Conservation (phyloP, 2,888 invertebrate species). For the Lithophane leautieri region DNA sequence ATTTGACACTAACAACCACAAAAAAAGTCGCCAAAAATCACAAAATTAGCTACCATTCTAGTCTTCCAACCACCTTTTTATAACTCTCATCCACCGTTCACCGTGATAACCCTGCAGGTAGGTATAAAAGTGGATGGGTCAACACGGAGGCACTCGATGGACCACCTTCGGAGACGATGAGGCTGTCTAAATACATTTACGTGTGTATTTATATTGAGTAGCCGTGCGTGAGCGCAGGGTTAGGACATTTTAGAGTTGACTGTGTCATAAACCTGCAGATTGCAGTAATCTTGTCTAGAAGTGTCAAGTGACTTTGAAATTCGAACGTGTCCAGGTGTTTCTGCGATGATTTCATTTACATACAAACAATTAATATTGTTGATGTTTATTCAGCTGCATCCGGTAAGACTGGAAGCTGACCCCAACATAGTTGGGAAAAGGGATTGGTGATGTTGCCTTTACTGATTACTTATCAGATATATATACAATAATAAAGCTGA, state of each 20-base stretch:
- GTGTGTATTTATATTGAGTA: conserved; percentile 74
- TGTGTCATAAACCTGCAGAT: neutral
- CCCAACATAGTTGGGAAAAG: too few species aligned
- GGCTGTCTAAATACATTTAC: conserved; percentile 77
- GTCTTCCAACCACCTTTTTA: neutral
- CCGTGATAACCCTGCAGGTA: conserved; percentile 38
- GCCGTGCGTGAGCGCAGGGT: conserved; percentile 64
- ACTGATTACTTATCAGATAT: too few species aligned
- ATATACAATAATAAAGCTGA: too few species aligned
- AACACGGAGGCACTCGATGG: conserved; percentile 60
- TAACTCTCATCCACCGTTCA: neutral
- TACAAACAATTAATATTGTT: too few species aligned
- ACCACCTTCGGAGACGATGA: conserved; percentile 64
- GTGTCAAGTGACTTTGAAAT: neutral
- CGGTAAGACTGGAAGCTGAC: too few species aligned
- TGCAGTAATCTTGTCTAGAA: neutral
- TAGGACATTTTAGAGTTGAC: conserved; percentile 51
- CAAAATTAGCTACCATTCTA: neutral
- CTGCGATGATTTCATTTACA: too few species aligned
- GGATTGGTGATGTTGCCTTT: too few species aligned
- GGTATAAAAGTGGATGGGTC: conserved; percentile 60
- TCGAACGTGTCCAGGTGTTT: neutral
- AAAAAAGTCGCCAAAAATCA: neutral
- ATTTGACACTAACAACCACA: neutral
- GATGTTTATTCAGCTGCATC: too few species aligned